These are phyloP conservation scores for Mizuhopecten yessoensis DNA, from an alignment of 1,140 invertebrate species.

Conservation along the genomic window DNA sequence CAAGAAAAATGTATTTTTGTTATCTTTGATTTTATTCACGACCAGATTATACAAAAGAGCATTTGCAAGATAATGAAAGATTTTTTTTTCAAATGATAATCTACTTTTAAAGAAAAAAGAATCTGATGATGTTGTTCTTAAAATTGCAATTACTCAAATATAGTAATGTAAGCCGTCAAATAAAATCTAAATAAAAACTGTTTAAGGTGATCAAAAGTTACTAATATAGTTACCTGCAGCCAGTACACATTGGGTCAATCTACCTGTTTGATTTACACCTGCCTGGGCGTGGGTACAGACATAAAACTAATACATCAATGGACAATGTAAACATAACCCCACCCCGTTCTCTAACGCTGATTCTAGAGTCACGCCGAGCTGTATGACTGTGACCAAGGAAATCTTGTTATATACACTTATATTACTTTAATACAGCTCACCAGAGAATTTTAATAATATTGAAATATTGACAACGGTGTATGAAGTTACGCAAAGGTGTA, in stretches of 20 bases:
- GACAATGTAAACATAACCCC: not conserved
- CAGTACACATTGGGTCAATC: not conserved
- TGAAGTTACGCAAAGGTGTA: not conserved
- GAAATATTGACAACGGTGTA: too few species aligned
- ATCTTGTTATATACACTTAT: not conserved
- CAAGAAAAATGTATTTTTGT: too few species aligned
- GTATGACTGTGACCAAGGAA: not conserved
- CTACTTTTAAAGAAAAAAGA: too few species aligned
- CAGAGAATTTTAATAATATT: not conserved
- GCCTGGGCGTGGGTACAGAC: not conserved
- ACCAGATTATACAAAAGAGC: too few species aligned
- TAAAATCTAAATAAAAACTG: too few species aligned
- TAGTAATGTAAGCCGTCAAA: too few species aligned
- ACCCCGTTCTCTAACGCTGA: not conserved
- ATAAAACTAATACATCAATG: slow-evolving; percentile 22
- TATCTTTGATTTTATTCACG: too few species aligned
- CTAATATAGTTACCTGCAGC: not conserved
- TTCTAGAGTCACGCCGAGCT: not conserved
- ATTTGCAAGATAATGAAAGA: too few species aligned
- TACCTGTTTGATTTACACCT: slow-evolving; percentile 17
- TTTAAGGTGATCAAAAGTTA: not conserved
- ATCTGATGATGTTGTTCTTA: too few species aligned
- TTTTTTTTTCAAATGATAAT: too few species aligned
- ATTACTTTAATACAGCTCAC: not conserved
- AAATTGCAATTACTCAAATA: too few species aligned